Evolutionary conservation across 92 coral and sea anemone species (phyloP).

Genomic region (Phenganax marumi): DNA sequence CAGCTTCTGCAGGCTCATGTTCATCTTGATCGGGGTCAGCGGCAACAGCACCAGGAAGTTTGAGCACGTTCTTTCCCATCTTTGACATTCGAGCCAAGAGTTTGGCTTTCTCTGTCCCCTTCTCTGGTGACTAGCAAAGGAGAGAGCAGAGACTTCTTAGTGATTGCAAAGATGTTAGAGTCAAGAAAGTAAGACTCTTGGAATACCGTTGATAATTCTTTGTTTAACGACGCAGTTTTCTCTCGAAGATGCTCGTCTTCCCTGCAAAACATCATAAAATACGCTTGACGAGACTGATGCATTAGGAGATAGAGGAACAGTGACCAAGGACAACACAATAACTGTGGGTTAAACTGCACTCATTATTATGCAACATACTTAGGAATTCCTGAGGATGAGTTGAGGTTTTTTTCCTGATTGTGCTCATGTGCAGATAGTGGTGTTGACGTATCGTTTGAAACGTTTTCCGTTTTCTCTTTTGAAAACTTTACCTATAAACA

Average conservation of each 20-base stretch:
- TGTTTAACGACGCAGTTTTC: slow-evolving; percentile 83
- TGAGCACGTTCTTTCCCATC: slow-evolving; percentile 92
- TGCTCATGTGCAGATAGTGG: slow-evolving; percentile 6
- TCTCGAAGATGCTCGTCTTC: slow-evolving; percentile 70
- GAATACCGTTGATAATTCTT: slow-evolving; percentile 80
- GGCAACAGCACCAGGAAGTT: slow-evolving; percentile 77
- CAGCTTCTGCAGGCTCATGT: background rate
- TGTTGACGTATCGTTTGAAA: slow-evolving; percentile 11
- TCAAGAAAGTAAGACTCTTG: background rate
- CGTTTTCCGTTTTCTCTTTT: slow-evolving; percentile 28
- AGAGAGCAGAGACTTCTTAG: background rate
- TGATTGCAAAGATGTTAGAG: no score
- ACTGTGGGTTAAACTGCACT: background rate
- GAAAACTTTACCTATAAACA: slow-evolving; percentile 3
- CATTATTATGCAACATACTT: background rate
- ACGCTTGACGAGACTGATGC: background rate
- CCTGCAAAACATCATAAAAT: slow-evolving; percentile 30
- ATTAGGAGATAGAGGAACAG: background rate
- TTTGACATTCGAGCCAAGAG: slow-evolving; percentile 95
- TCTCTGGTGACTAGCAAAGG: slow-evolving; percentile 78
- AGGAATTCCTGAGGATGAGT: slow-evolving; percentile 12
- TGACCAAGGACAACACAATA: background rate
- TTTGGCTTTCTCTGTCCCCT: slow-evolving; percentile 85
- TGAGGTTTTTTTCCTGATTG: slow-evolving; percentile 4
- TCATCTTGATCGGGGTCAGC: slow-evolving; percentile 67